Conservation (phyloP, 2,113 vertebrate species). For the Hyperoodon ampullatus region DNA sequence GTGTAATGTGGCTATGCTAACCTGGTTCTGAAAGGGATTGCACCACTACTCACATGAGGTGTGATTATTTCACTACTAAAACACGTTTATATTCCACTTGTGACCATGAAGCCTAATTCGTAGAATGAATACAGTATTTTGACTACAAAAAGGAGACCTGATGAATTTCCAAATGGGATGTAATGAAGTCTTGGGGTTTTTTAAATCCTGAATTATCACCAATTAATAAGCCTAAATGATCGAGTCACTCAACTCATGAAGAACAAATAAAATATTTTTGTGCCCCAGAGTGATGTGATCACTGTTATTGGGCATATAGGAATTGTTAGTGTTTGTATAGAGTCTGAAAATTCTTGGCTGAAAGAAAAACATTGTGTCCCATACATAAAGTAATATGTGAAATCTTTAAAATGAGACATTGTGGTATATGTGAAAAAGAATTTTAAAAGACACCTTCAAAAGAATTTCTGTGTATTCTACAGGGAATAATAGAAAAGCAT, state of each 20-base stretch:
- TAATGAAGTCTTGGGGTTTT: background rate
- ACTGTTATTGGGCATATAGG: background rate
- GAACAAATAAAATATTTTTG: background rate
- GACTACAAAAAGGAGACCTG: background rate
- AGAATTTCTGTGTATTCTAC: background rate
- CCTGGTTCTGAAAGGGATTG: slow-evolving; percentile 8
- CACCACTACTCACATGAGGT: background rate
- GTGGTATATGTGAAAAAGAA: background rate
- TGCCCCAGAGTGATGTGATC: background rate
- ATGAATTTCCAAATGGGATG: background rate
- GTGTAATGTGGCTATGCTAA: background rate
- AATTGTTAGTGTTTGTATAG: background rate
- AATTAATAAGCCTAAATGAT: background rate
- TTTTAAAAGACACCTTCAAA: background rate
- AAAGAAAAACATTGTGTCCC: background rate
- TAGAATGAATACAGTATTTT: background rate
- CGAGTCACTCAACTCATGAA: background rate
- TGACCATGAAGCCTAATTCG: background rate
- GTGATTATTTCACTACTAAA: background rate
- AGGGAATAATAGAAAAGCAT: background rate
- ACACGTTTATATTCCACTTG: background rate
- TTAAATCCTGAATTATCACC: background rate
- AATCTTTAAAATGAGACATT: background rate
- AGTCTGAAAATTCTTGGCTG: background rate
- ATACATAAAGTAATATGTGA: background rate